These are phyloP conservation scores for Oeneis ivallda DNA, from an alignment of 2,888 invertebrate genomes.

Conservation along the genomic window DNA sequence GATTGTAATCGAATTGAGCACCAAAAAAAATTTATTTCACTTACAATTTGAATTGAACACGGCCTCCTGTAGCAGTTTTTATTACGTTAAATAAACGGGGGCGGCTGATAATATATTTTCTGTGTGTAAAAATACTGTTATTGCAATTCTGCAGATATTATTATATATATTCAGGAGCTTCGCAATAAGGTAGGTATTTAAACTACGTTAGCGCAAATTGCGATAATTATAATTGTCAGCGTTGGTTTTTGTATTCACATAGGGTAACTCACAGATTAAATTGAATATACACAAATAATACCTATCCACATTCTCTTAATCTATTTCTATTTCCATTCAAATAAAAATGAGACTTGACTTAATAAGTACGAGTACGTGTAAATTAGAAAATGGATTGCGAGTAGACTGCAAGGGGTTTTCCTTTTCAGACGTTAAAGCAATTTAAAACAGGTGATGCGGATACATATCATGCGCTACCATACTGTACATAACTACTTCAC, in stretches of 20 bases:
- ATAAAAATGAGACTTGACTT: conserved; percentile 10
- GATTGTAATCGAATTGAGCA: too few relatives aligned
- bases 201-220: conserved; percentile 19
- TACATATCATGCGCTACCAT: conserved; percentile 20
- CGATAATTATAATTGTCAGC: background rate
- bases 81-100: conserved; percentile 25
- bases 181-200: conserved; percentile 20
- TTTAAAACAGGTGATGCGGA: conserved; percentile 25
- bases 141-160: conserved; percentile 24
- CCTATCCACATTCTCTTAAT: background rate
- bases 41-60: conserved; percentile 43
- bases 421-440: conserved; percentile 19
- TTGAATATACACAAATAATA: too few relatives aligned
- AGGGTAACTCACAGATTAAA: background rate
- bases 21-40: too few relatives aligned
- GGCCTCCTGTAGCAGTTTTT: conserved; percentile 16
- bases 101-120: conserved; percentile 30
- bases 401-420: background rate
- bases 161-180: conserved; percentile 20
- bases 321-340: background rate
- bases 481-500: conserved; percentile 20
- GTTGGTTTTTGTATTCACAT: background rate
- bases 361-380: background rate
- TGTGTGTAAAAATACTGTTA: conserved; percentile 17
- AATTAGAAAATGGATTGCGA: conserved; percentile 10